Base-by-base conservation (phyloP, 2,888 invertebrate species). In the Eumerus sabulonum region DNA sequence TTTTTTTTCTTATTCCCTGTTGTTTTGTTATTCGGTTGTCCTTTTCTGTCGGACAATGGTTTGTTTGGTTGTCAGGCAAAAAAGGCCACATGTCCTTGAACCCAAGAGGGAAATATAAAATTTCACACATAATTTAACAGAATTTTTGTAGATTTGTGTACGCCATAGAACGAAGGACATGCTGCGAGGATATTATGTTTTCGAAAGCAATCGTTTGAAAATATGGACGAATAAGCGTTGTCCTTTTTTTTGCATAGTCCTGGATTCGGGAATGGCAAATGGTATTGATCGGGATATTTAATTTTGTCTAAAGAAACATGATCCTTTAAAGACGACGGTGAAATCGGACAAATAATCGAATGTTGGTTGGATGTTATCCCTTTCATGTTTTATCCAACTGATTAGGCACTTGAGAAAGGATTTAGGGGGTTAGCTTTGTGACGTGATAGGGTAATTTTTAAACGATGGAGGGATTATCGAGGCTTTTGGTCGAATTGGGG, bases 51-150 rank as follows among this genome's bases (percentile, higher is more conserved):
- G 38, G 27, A 36, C 50, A 42, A 40, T 59, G 76, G 59, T 64
- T 71, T 54, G 42, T 36, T 51, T 19, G 66, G 57, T 74, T 64
- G 68, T 70, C 74, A 79, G 74, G 79, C 74, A 74, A 79, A 79
- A 68, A 68, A 68, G 54, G 63, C 48, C 48, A 63, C 57, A 73
- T 68, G 74, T 74, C 74, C 79, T 74, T 79, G 68, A 79, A 64
- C 63, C 68, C 74, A 54, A 70, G 67, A 70, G 64, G 68, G 44
- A 79, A 79, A 74, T 79, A 73, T 79, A 70, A 79, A 68, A 79
- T 79, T 79, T 79, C 74, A 79, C 79, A 70, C 74, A 79, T 79
- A 79, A 79, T 79, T 79, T 79, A 74, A 79, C 79, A 54, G 63
- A 74, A 70, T 68, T 72, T 72, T 72, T 72, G 64, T 72, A 53